These are phyloP conservation scores for Neotragus pygmaeus DNA, from an alignment of 2,113 vertebrate genomes.

Conservation along the genomic window DNA sequence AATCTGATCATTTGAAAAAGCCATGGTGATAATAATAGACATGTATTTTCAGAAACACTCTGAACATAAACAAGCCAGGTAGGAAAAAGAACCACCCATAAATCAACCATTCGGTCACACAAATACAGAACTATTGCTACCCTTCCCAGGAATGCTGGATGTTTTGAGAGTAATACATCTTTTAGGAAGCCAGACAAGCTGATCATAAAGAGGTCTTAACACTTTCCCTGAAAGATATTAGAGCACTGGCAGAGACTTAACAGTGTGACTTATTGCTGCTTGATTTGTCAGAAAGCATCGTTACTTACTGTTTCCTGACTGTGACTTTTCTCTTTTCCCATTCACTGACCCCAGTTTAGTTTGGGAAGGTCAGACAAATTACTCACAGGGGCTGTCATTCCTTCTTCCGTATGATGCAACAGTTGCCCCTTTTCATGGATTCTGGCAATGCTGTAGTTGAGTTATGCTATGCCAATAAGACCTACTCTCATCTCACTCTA, in stretches of 20 bases:
- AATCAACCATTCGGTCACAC: background rate
- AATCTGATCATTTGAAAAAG: background rate
- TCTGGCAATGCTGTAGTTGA: background rate
- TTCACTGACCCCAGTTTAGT: background rate
- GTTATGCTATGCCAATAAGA: background rate
- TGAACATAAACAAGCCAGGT: background rate
- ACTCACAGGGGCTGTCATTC: background rate
- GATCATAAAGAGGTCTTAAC: background rate
- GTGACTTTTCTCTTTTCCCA: slow-evolving; percentile 3
- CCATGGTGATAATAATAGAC: background rate
- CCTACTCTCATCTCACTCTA: background rate
- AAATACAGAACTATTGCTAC: background rate
- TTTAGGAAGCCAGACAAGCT: background rate
- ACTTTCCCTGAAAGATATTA: background rate
- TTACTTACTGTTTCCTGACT: background rate
- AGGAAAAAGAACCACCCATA: background rate
- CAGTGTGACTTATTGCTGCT: background rate
- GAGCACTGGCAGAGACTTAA: background rate
- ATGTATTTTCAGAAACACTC: background rate
- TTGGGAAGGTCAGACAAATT: slow-evolving; percentile 20
- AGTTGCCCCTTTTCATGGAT: background rate
- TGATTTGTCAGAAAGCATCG: background rate
- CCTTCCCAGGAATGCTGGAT: background rate
- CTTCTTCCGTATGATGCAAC: background rate
- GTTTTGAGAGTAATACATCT: slow-evolving; percentile 21